Base-by-base conservation (phyloP, 2,888 invertebrate species). In the Orgyia antiqua region DNA sequence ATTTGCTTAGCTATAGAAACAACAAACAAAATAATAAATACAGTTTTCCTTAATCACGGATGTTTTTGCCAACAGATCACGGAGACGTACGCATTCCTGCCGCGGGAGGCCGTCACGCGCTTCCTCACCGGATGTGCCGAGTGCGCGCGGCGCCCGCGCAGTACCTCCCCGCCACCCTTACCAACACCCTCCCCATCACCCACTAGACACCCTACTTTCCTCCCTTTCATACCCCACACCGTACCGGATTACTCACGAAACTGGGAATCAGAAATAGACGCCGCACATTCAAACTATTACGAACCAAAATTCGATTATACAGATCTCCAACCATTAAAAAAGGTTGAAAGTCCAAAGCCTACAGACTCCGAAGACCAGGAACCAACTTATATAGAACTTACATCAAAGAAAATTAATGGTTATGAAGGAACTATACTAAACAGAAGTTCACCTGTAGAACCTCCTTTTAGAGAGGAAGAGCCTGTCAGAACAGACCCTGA, bases 91-190 rank as follows among this genome's bases (percentile, higher is more conserved):
- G 96, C 97, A 29, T 98, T 97, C 71, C 89, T 98, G 56, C 98
- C 98, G 3, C 92, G 98, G 35, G 98, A 98, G 82, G 97, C 98
- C 28, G 97, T 98, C 69, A 98, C 98, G 37, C 92, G 96, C 58
- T 98, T 98, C 87, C 91, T 98, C 37, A 92, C 97, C 76, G 95
- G 96, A 58, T 98, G 97, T 76, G 93, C 94, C 24, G 96, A 97
- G 78, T 98, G 98, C 78, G 94, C 95, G 68, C 91, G 94, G 66
- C 90, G 92, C 62, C 92, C 92, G 58, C 89, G 91, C 69, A 92
- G 91, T 46, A 69, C 86, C 33, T 91, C 91, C 35, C 91, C 88
- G 1, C 80, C 87, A 0, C 87, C 88, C 1, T 74, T 89, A 0
- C 87, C 86, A 1, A 82, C 86, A 0, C 87, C 86, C 1, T 87